A percentile compares a stretch with the other conserved stretches of the same genome.
Evolutionary conservation across 2,797 vertebrate genomes (phyloP).

Genomic region (Allobates femoralis): DNA sequence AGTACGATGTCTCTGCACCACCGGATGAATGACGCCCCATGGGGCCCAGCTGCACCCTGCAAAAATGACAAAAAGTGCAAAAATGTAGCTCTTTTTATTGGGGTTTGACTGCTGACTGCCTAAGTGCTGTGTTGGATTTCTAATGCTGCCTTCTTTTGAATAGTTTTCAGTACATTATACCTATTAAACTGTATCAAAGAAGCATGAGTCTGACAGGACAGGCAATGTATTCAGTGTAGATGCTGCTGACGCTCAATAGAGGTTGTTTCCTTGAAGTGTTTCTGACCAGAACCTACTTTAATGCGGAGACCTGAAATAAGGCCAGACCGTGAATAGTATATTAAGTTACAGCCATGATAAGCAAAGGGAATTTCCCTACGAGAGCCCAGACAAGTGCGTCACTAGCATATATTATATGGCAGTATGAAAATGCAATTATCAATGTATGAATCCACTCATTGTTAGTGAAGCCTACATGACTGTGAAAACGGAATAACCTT

Average conservation of each 20-base stretch:
- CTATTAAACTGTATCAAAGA: background rate
- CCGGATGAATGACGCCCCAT: no score
- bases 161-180: background rate
- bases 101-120: background rate
- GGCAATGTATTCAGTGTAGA: background rate
- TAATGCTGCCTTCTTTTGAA: background rate
- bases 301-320: conserved; percentile 71
- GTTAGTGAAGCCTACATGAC: background rate
- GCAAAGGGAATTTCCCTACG: conserved; percentile 62
- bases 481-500: background rate
- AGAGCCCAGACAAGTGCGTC: background rate
- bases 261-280: background rate
- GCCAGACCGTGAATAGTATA: conserved; percentile 62
- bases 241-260: background rate
- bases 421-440: conserved; percentile 1
- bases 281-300: conserved; percentile 43
- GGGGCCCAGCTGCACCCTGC: no score
- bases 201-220: background rate
- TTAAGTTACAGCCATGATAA: conserved; percentile 71
- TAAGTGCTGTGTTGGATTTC: background rate
- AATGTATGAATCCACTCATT: background rate
- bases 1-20: no score
- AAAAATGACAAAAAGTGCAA: no score
- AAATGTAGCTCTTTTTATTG: no score
- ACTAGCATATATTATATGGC: background rate